These are phyloP conservation scores for Pyrgus malvae DNA, from an alignment of 2,888 invertebrate species.

Conservation along the genomic window DNA sequence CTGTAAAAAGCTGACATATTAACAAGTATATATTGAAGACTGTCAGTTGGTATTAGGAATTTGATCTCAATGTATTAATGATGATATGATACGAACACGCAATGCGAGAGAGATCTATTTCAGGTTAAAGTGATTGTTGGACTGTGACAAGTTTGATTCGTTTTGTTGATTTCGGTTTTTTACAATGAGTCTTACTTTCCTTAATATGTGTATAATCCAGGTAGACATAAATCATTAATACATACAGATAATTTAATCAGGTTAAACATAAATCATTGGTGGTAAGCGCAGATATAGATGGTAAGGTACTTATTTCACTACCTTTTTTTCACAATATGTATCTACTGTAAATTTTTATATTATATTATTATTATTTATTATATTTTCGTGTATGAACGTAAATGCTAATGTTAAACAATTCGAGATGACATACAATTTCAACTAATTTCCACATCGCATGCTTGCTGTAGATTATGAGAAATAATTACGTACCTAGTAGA, in stretches of 20 bases:
- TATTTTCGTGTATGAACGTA: too few relatives aligned
- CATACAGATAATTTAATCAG: too few relatives aligned
- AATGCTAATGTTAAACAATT: too few relatives aligned
- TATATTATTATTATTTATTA: too few relatives aligned
- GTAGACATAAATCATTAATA: too few relatives aligned
- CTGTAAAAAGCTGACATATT: neutral
- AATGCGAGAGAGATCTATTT: conserved; percentile 16
- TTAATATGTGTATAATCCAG: too few relatives aligned
- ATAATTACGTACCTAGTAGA: conserved; percentile 11
- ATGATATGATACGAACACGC: conserved; percentile 11
- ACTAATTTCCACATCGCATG: conserved; percentile 21
- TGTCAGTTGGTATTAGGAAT: conserved; percentile 17
- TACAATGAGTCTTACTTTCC: neutral
- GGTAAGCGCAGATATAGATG: too few relatives aligned
- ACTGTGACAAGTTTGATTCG: conserved; percentile 6
- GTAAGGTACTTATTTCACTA: too few relatives aligned
- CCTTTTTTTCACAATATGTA: too few relatives aligned
- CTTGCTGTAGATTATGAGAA: conserved; percentile 12
- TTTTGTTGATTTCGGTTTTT: neutral
- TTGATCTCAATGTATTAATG: conserved; percentile 1
- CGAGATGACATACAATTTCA: conserved; percentile 1
- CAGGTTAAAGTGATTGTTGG: neutral
- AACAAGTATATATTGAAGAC: neutral
- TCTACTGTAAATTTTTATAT: too few relatives aligned
- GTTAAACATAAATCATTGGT: too few relatives aligned